Evolutionary conservation across 2,888 invertebrate species (phyloP).

Genomic region (Antitype chi): DNA sequence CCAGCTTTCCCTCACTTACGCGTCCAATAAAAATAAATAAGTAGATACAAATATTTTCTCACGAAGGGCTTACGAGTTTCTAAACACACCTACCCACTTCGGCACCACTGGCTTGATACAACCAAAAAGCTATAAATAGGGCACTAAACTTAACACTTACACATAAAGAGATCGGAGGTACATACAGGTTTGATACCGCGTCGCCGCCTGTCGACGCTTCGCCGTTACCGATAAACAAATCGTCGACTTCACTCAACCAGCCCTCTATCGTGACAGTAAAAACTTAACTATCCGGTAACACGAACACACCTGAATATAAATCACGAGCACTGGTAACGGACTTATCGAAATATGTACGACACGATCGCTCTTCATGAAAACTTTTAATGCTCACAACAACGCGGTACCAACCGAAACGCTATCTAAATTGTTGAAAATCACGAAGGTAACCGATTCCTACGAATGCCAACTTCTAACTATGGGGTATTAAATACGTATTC

Average conservation of each 20-base stretch:
- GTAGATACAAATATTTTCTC: constrained; percentile 61
- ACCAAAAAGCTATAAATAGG: constrained; percentile 86
- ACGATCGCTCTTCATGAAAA: constrained; percentile 82
- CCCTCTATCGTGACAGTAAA: constrained; percentile 87
- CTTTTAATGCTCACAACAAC: constrained; percentile 75
- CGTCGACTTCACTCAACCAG: constrained; percentile 82
- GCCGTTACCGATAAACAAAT: constrained; percentile 86
- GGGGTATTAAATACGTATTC: constrained; percentile 67
- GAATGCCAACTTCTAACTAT: constrained; percentile 72
- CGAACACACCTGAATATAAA: constrained; percentile 88
- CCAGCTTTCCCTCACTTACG: constrained; percentile 45
- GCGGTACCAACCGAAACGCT: constrained; percentile 41
- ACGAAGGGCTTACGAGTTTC: constrained; percentile 67
- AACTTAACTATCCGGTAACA: constrained; percentile 89
- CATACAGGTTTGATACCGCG: constrained; percentile 85
- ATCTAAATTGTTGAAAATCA: constrained; percentile 74
- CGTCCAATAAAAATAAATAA: constrained; percentile 55
- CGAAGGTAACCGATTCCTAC: constrained; percentile 73
- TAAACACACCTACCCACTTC: constrained; percentile 53
- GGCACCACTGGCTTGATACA: constrained; percentile 73
- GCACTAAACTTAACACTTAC: constrained; percentile 87
- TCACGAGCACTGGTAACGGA: constrained; percentile 83
- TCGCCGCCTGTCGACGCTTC: constrained; percentile 86
- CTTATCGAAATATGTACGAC: constrained; percentile 87
- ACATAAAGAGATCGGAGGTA: constrained; percentile 85